Evolutionary conservation across 2,113 vertebrate genomes (phyloP).

Genomic region (Laticauda laticaudata): DNA sequence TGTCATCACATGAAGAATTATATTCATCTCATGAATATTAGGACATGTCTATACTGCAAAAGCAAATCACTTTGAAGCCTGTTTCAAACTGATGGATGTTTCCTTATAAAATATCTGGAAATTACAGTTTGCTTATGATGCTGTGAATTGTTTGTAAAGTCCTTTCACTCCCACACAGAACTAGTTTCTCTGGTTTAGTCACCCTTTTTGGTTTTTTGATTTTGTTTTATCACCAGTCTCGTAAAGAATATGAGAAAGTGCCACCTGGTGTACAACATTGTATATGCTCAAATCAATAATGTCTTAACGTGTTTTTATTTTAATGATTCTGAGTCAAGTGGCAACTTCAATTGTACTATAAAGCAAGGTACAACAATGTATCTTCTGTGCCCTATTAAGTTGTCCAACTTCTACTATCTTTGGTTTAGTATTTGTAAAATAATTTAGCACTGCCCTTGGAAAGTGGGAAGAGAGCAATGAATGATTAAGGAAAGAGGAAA

Average conservation of each 20-base stretch:
- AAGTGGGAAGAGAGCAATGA: background rate
- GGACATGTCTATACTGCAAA: background rate
- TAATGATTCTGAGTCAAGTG: background rate
- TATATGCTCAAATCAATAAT: background rate
- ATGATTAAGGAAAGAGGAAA: background rate
- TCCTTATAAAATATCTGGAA: background rate
- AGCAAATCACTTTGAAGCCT: background rate
- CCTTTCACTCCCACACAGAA: background rate
- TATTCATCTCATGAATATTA: background rate
- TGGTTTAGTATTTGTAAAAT: background rate
- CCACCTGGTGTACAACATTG: background rate
- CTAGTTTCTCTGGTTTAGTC: background rate
- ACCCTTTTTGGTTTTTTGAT: background rate
- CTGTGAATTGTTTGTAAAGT: background rate
- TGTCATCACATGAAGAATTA: background rate
- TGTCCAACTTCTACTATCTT: background rate
- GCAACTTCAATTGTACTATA: background rate
- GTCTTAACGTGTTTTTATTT: background rate
- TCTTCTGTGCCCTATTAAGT: background rate
- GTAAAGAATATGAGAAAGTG: background rate
- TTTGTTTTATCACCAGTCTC: background rate
- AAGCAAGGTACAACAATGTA: background rate
- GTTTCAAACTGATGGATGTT: background rate
- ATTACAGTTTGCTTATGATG: background rate
- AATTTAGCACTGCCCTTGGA: background rate